phyloP scores from a whole-genome alignment of 1,140 invertebrate genomes.

The Asobara japonica region DNA sequence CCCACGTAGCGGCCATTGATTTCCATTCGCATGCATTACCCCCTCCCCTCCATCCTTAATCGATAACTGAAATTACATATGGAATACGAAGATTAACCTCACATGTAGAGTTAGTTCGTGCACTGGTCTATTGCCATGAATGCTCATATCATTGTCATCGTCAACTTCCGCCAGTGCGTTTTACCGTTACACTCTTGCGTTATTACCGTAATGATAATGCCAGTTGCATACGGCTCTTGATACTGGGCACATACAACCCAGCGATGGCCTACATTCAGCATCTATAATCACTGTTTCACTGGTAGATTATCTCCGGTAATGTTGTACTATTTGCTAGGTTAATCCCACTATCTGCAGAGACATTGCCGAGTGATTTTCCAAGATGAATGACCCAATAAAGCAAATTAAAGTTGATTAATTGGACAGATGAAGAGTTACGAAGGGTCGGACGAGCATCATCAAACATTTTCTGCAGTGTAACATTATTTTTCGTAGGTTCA shows the following conservation, averaged over 20 bases:
- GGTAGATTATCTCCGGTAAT: not conserved
- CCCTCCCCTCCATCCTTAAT: not conserved
- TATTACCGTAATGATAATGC: slow-evolving; percentile 4
- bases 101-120: not conserved
- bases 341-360: not conserved
- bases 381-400: not conserved
- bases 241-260: not conserved
- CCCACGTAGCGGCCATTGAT: too few species aligned
- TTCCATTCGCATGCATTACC: too few species aligned
- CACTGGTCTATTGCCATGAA: not conserved
- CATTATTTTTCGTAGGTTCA: too few species aligned
- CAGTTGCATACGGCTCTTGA: not conserved
- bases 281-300: not conserved
- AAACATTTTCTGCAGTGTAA: too few species aligned
- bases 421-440: too few species aligned
- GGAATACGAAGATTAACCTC: not conserved
- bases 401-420: not conserved
- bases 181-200: not conserved
- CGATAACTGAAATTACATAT: not conserved
- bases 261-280: not conserved
- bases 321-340: not conserved
- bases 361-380: not conserved
- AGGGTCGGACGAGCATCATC: too few species aligned
- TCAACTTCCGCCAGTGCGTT: not conserved
- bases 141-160: slow-evolving; percentile 3